Evolutionary conservation across 53 echinoderm and acorn worm genomes (phyloP), one percentile per base, ranked within the genome.

Genomic region (Crossaster papposus): DNA sequence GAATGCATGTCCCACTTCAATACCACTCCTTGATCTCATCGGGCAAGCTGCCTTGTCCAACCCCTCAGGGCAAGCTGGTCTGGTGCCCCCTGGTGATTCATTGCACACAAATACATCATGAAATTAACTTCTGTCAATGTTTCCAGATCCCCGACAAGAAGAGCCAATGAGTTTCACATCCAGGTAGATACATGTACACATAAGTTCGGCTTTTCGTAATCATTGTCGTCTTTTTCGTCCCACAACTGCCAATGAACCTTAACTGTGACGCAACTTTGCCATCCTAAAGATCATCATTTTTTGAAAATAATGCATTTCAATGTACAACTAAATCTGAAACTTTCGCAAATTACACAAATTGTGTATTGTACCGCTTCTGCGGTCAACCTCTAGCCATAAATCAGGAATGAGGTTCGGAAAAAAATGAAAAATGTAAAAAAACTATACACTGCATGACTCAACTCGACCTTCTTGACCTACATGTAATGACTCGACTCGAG

Each of bases 1-100:
- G 83, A 98, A 98, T 51, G 98, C 88, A 82, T 98, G 98, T 17
- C 98, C 98, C 36, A 98, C 93, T 71, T 98, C 98, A 37, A 98
- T 98, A 30, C 96, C 98, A 33, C 79, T 90, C 65, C 78, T 85
- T 33, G 74, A 32, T 15, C 79, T 87, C 68, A 98, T 36, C 13
- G 64, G 65, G 63, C 98, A 98, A 18, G 90, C 90, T 18, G 80
- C 44, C n/a, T 79, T 86, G 0, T 58, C 12, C 30, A 89, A 79
- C 54, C 77, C 63, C 71, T 92, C 89, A 51, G 91, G 90, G 72
- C 95, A 96, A 0, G 89, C 4, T 54, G 96, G 94, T 79, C 68
- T 82, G 68, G 65, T 76, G 52, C 82, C 91, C 30, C 87, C 94
- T 91, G 77, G 29, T 30, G 29, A n/a, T 71, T 71, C 32, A 30